Evolutionary conservation across 2,888 invertebrate species (phyloP), one percentile per base, ranked within the genome.

Genomic region (Helicoverpa assulta): DNA sequence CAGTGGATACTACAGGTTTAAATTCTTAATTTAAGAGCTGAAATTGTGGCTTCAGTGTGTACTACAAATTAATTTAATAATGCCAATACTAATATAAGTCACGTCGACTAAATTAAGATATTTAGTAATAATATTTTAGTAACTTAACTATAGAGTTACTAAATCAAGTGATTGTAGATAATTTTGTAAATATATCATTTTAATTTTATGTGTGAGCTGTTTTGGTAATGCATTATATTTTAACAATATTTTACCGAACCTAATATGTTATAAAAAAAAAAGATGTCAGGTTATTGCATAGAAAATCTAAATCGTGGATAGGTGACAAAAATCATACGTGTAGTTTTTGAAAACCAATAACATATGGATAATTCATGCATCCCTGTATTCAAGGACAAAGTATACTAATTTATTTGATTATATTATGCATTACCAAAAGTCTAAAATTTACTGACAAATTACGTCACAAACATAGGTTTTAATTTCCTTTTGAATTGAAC

Each of bases 81-180:
- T 77, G 78, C 75, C 78, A 77, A 79, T 43, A 52, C 57, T 78
- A 57, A 67, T n/a, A 52, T 74, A 65, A 65, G 74, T 68, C 62
- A 56, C 51, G 19, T 67, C 58, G 68, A 68, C 74, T 78, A 67
- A 59, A 57, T 18, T 64, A 65, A 64, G 56, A 12, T 54, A 43
- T 66, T 64, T 69, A 73, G 54, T 70, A 53, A 64, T 37, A 37
- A 50, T 71, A 47, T 65, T 43, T 71, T 57, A 64, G 65, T 78
- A 73, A 76, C 65, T 61, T 26, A 10, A 67, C 51, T 60, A 54
- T 60, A 40, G 73, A 57, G 75, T 76, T 78, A 78, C 75, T 78
- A 74, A 63, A 62, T 26, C 43, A 68, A 74, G 74, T 71, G 78
- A 78, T 81, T 78, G 19, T 79, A 79, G 76, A 63, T 82, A 72